A percentile compares a stretch with the other conserved stretches of the same genome.
phyloP scores from a whole-genome alignment of 2,797 vertebrate species.

The Bovichtus diacanthus region DNA sequence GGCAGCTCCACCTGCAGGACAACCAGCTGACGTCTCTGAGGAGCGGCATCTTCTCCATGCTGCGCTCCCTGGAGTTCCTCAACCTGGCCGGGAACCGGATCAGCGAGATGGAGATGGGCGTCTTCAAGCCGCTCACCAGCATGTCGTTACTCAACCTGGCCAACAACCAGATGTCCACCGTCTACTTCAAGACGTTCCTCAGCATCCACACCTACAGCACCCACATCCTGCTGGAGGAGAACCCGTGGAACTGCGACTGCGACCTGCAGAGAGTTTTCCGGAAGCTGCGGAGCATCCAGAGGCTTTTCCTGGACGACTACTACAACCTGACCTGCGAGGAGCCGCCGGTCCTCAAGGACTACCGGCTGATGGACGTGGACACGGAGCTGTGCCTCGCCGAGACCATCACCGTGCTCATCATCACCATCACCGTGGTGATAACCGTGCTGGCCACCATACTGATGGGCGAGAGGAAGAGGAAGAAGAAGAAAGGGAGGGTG shows the following conservation, averaged over 20 bases:
- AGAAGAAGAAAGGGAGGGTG: constrained; percentile 78
- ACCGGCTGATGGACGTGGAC: constrained; percentile 81
- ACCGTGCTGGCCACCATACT: constrained; percentile 88
- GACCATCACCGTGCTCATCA: constrained; percentile 88
- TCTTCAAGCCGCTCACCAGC: constrained; percentile 84
- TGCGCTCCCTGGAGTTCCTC: constrained; percentile 86
- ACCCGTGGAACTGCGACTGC: constrained; percentile 89
- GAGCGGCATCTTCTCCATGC: constrained; percentile 85
- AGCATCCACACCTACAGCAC: constrained; percentile 86
- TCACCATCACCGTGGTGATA: constrained; percentile 85
- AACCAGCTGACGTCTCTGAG: constrained; percentile 78
- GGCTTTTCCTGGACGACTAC: constrained; percentile 87
- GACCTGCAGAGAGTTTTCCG: constrained; percentile 88
- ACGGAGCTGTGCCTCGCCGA: constrained; percentile 87
- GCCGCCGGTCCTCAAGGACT: constrained; percentile 70
- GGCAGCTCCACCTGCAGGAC: constrained; percentile 82
- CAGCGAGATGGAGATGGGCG: constrained; percentile 58
- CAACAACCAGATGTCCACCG: constrained; percentile 76
- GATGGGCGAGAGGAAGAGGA: constrained; percentile 87
- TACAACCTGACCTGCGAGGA: constrained; percentile 80
- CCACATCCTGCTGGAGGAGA: constrained; percentile 84
- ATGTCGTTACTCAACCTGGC: constrained; percentile 83
- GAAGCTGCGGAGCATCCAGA: constrained; percentile 84
- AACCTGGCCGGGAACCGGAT: constrained; percentile 84
- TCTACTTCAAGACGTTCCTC: constrained; percentile 86